Conservation (phyloP, 2,888 invertebrate genomes). For the Latheticus oryzae region DNA sequence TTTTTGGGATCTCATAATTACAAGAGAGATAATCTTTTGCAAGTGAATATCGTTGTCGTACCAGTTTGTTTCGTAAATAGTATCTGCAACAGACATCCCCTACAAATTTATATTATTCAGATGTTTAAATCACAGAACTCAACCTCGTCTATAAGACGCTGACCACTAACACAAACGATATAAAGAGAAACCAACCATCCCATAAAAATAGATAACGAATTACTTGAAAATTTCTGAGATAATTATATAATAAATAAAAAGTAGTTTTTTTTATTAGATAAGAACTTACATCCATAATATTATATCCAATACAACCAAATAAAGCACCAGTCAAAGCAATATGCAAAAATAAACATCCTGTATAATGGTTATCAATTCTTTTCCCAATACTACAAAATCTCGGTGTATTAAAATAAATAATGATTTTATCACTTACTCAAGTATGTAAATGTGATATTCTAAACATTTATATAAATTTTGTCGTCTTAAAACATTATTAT, state of each 20-base stretch:
- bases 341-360: constrained; percentile 11
- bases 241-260: too few relatives aligned
- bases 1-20: neutral
- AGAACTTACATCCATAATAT: constrained; percentile 12
- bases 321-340: constrained; percentile 14
- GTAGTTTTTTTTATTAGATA: too few relatives aligned
- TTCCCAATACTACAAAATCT: constrained; percentile 10
- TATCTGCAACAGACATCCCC: neutral
- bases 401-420: too few relatives aligned
- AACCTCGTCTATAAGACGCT: constrained; percentile 18
- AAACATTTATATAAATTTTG: constrained; percentile 6
- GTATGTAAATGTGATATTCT: constrained; percentile 14
- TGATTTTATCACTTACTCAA: constrained; percentile 16
- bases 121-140: too few relatives aligned
- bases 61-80: constrained; percentile 4
- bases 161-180: constrained; percentile 6
- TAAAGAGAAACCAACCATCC: constrained; percentile 9
- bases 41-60: neutral
- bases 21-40: neutral
- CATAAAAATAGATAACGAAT: neutral
- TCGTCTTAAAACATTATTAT: neutral
- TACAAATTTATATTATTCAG: too few relatives aligned
- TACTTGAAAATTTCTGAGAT: too few relatives aligned
- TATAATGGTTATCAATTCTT: constrained; percentile 10
- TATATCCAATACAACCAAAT: constrained; percentile 25